These are phyloP conservation scores for Folsomia manolachei DNA, from an alignment of 2,888 invertebrate genomes.

Conservation along the genomic window DNA sequence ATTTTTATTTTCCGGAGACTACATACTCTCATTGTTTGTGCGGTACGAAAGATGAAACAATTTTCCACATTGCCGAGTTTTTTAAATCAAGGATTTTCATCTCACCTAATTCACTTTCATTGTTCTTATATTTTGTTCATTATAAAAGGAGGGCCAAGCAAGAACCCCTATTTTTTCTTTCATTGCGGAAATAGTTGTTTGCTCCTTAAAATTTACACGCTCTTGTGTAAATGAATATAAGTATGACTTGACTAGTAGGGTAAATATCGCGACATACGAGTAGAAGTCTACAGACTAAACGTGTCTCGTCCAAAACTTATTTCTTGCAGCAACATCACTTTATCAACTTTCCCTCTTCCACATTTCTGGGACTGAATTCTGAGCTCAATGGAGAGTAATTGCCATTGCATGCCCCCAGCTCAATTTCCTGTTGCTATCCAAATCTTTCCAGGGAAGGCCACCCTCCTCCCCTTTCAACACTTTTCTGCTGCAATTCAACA, in stretches of 20 bases:
- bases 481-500: not conserved
- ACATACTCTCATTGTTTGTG: too few relatives aligned
- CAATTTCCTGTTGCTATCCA: constrained; percentile 8
- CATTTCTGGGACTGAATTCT: too few relatives aligned
- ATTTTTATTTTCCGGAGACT: too few relatives aligned
- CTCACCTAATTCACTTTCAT: not conserved
- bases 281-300: not conserved
- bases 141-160: not conserved
- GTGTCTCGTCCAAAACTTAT: not conserved
- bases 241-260: not conserved
- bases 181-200: not conserved
- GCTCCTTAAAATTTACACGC: not conserved
- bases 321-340: not conserved
- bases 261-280: not conserved
- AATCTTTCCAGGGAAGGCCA: not conserved
- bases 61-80: not conserved
- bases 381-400: not conserved
- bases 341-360: constrained; percentile 1
- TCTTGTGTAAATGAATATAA: not conserved
- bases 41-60: not conserved
- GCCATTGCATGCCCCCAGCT: constrained; percentile 10
- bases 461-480: not conserved
- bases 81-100: not conserved
- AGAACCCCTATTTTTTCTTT: not conserved
- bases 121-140: not conserved